phyloP scores from a whole-genome alignment of 2,113 vertebrate genomes.

The Cichladusa arquata region DNA sequence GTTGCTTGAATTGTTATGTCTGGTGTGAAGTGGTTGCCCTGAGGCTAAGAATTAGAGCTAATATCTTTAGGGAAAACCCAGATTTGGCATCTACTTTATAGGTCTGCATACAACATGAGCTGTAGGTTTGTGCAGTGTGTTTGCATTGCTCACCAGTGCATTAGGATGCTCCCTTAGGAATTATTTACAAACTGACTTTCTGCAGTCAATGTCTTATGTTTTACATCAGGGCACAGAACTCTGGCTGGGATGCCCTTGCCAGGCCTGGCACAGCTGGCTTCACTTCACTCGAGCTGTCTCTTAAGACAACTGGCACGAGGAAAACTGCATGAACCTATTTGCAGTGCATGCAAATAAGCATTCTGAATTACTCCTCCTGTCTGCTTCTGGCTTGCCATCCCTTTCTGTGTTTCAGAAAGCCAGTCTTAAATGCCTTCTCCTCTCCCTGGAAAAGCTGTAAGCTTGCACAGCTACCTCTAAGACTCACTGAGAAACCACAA shows the following conservation, averaged over 20 bases:
- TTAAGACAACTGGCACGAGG: neutral
- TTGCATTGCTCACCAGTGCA: neutral
- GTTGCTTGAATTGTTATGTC: neutral
- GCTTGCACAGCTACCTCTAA: neutral
- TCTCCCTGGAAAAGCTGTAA: neutral
- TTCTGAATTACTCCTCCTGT: neutral
- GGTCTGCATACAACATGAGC: neutral
- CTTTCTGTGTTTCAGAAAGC: neutral
- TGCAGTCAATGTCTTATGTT: neutral
- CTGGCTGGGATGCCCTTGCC: neutral
- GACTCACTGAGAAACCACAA: neutral
- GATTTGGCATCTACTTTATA: neutral
- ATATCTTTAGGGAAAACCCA: neutral
- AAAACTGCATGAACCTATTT: neutral
- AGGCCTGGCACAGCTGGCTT: slow-evolving; percentile 27
- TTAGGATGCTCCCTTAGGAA: neutral
- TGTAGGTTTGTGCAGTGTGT: neutral
- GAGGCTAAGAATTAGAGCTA: neutral
- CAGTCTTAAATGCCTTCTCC: neutral
- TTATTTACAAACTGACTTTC: slow-evolving; percentile 28
- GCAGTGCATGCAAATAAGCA: slow-evolving; percentile 3
- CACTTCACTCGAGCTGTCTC: slow-evolving; percentile 5
- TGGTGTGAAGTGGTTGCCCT: neutral
- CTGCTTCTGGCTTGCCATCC: neutral
- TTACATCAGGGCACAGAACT: neutral